These are phyloP conservation scores for Mesorhabditis spiculigera DNA, from an alignment of 2,888 invertebrate genomes.

Conservation along the genomic window DNA sequence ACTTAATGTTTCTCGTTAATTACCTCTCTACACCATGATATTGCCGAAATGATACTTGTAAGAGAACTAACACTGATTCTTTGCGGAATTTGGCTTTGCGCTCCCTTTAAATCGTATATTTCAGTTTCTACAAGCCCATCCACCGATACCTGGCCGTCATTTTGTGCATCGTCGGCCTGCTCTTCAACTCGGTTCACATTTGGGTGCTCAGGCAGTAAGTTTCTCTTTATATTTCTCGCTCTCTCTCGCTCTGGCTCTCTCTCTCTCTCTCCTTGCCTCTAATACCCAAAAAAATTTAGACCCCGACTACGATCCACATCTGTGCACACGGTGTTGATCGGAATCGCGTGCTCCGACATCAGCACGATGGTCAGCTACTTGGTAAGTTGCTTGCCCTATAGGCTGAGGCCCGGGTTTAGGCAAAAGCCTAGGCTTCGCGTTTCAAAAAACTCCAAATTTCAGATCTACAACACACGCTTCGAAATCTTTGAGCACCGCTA, in stretches of 20 bases:
- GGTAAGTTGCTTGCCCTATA: conserved; percentile 18
- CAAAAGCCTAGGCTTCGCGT: background rate
- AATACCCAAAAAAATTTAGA: conserved; percentile 13
- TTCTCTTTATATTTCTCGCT: background rate
- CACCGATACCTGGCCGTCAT: conserved; percentile 40
- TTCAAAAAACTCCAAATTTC: conserved; percentile 12
- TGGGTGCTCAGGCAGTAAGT: conserved; percentile 28
- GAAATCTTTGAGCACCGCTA: conserved; percentile 32
- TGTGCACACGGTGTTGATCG: conserved; percentile 43
- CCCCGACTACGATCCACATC: conserved; percentile 40
- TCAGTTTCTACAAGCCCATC: conserved; percentile 36
- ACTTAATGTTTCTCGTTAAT: no score
- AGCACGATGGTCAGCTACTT: conserved; percentile 49
- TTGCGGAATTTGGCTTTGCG: no score
- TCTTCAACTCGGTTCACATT: conserved; percentile 41
- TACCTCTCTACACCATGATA: no score
- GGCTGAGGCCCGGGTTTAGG: background rate
- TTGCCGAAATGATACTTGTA: no score
- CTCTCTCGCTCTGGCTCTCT: no score
- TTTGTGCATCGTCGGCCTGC: conserved; percentile 38
- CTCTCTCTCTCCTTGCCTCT: background rate
- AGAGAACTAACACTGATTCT: no score
- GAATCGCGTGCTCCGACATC: conserved; percentile 44
- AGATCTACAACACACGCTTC: conserved; percentile 46
- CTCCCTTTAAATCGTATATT: conserved; percentile 11